phyloP scores from a whole-genome alignment of 1,140 invertebrate genomes.

The Radopholus similis region DNA sequence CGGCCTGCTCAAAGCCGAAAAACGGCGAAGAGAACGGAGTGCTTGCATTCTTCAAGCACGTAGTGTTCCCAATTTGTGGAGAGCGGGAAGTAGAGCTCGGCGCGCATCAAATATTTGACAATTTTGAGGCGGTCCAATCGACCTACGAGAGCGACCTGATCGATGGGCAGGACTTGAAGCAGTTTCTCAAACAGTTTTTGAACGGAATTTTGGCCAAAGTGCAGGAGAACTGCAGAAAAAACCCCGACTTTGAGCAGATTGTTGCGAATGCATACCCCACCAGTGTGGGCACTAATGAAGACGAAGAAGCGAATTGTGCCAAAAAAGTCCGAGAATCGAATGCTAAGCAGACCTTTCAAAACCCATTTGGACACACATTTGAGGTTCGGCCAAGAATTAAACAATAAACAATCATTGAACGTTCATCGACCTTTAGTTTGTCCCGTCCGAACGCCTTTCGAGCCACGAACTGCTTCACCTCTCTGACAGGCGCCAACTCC shows the following conservation, averaged over 20 bases:
- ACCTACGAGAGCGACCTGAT: constrained; percentile 39
- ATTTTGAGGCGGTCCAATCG: constrained; percentile 24
- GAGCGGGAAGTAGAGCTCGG: too few species aligned
- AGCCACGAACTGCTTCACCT: background rate
- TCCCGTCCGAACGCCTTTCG: background rate
- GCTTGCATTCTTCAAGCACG: constrained; percentile 88
- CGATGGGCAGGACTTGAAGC: constrained; percentile 38
- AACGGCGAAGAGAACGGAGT: constrained; percentile 81
- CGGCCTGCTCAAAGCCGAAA: constrained; percentile 80
- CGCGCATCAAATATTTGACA: constrained; percentile 16
- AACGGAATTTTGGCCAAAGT: constrained; percentile 40
- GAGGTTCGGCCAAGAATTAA: constrained; percentile 6
- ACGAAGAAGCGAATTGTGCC: background rate
- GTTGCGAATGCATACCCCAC: constrained; percentile 42
- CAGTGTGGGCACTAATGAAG: background rate
- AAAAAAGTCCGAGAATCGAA: background rate
- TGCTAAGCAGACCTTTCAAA: background rate
- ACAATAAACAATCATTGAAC: background rate
- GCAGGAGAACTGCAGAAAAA: constrained; percentile 39
- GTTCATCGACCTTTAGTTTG: background rate
- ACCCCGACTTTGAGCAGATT: constrained; percentile 38
- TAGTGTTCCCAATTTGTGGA: constrained; percentile 70
- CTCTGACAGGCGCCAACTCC: background rate
- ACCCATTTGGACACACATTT: background rate
- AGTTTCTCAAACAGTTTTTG: constrained; percentile 41